Evolutionary conservation across 2,888 invertebrate species (phyloP).

Genomic region (Stenolophus ochropezus): DNA sequence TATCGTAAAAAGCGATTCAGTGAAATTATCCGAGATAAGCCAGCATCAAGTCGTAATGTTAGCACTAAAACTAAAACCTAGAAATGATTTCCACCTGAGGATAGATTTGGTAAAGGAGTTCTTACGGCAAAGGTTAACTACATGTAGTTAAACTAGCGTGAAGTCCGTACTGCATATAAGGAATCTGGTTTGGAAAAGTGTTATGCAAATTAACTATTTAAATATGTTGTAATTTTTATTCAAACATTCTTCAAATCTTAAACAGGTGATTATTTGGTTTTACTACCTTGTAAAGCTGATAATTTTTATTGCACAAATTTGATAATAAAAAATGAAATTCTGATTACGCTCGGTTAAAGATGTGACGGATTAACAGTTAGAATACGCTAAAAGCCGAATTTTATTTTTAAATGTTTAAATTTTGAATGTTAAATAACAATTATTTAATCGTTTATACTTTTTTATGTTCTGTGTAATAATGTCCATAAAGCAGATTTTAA

Average conservation of each 20-base stretch:
- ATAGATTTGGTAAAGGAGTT: neutral
- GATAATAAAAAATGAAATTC: neutral
- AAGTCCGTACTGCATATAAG: neutral
- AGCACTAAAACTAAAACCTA: neutral
- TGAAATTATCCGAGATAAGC: conserved; percentile 9
- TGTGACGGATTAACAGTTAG: no score
- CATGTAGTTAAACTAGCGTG: conserved; percentile 5
- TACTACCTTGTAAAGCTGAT: conserved; percentile 39
- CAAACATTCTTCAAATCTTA: conserved; percentile 29
- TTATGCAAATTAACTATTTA: conserved; percentile 36
- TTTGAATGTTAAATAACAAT: no score
- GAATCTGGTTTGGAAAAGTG: conserved; percentile 12
- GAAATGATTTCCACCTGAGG: neutral
- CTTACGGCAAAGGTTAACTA: neutral
- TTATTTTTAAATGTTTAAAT: no score
- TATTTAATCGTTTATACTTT: no score
- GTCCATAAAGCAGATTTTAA: no score
- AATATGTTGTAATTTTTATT: conserved; percentile 50
- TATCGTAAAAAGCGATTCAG: neutral
- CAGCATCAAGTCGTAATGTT: conserved; percentile 16
- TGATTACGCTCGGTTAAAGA: no score
- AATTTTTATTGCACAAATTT: conserved; percentile 28
- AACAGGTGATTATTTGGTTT: conserved; percentile 48
- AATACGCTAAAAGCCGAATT: no score
- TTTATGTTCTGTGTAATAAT: no score